Evolutionary conservation across 1,140 invertebrate genomes (phyloP).

Genomic region (Diuraphis noxia): DNA sequence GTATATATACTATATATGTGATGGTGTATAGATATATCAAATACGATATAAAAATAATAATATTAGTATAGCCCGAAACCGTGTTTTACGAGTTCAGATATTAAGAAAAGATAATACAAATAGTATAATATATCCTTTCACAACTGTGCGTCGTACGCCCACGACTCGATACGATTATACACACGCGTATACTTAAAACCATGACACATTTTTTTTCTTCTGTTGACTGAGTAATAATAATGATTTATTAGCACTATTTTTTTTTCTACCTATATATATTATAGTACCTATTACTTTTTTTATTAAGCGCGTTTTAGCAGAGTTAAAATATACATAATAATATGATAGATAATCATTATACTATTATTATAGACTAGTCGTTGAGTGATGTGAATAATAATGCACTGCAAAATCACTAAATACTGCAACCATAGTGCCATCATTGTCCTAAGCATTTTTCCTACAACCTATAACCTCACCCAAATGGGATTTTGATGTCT

Average conservation of each 20-base stretch:
- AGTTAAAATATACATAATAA: background rate
- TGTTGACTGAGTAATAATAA: background rate
- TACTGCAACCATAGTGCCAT: background rate
- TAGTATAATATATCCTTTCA: slow-evolving; percentile 30
- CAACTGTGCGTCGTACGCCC: slow-evolving; percentile 20
- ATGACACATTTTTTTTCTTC: slow-evolving; percentile 23
- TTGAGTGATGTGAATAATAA: no score
- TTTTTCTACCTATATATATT: no score
- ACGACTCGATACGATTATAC: background rate
- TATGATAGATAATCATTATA: background rate
- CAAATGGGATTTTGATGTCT: background rate
- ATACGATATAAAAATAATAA: background rate
- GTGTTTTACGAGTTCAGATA: slow-evolving; percentile 41
- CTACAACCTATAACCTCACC: background rate
- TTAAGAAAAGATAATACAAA: slow-evolving; percentile 33
- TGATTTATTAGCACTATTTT: background rate
- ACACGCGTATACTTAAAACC: background rate
- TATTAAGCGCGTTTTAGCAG: background rate
- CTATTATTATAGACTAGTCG: no score
- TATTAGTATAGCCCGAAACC: slow-evolving; percentile 30
- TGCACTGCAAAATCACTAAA: background rate
- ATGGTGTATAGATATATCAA: background rate
- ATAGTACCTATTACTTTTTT: background rate
- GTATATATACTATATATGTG: no score
- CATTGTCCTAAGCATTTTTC: background rate